These are phyloP conservation scores for Zootoca vivipara DNA, from an alignment of 2,113 vertebrate species.

Conservation along the genomic window DNA sequence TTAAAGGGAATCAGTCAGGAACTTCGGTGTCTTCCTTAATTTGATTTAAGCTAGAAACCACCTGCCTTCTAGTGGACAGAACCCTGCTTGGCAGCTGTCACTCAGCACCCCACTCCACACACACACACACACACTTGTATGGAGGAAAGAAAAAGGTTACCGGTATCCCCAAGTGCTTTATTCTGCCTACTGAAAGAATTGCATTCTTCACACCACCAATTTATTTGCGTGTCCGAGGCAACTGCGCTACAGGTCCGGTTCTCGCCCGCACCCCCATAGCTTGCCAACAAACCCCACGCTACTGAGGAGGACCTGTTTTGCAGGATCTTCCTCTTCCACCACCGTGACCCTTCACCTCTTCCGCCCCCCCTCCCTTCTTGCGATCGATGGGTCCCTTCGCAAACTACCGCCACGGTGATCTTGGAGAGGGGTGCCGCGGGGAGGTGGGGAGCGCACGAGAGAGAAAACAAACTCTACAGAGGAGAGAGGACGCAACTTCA, in stretches of 20 bases:
- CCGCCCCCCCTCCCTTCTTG: not conserved
- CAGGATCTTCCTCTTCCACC: not conserved
- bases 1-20: conserved; percentile 46
- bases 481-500: conserved; percentile 42
- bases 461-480: conserved; percentile 21
- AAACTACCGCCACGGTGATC: not conserved
- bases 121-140: not conserved
- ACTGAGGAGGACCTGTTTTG: not conserved
- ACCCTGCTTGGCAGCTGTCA: conserved; percentile 73
- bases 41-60: not conserved
- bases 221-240: conserved; percentile 68
- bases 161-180: not conserved
- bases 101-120: conserved; percentile 18
- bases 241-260: conserved; percentile 64
- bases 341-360: not conserved
- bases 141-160: not conserved
- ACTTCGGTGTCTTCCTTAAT: conserved; percentile 46
- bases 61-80: conserved; percentile 51
- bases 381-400: not conserved
- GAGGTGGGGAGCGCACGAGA: not conserved
- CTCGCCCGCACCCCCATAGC: not conserved
- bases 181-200: conserved; percentile 49
- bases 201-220: conserved; percentile 47
- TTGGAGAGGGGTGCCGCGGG: not conserved
- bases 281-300: not conserved